These are phyloP conservation scores for Calyptommatus sinebrachiatus DNA, from an alignment of 2,113 vertebrate species.

Conservation along the genomic window DNA sequence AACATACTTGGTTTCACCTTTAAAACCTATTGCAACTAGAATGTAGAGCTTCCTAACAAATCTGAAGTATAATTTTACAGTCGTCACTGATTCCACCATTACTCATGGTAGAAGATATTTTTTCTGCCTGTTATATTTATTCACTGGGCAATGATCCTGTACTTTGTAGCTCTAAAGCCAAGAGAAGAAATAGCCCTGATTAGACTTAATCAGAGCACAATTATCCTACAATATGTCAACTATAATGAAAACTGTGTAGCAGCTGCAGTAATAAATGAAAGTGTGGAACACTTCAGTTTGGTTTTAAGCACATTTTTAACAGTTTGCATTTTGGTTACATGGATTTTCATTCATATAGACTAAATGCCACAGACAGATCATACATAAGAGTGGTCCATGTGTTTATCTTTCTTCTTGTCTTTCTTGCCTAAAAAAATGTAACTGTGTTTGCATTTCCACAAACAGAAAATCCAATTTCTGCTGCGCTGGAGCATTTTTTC, in stretches of 20 bases:
- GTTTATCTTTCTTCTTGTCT: too few relatives aligned
- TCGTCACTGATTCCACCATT: background rate
- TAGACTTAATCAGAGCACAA: background rate
- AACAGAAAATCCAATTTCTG: too few relatives aligned
- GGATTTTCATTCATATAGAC: background rate
- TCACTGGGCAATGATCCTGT: background rate
- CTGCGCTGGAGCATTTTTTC: too few relatives aligned
- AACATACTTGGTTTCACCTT: background rate
- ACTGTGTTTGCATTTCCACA: too few relatives aligned
- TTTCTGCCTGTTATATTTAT: background rate
- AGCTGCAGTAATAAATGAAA: background rate
- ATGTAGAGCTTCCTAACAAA: too few relatives aligned
- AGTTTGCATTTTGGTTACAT: background rate
- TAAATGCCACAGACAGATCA: too few relatives aligned
- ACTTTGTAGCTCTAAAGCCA: background rate
- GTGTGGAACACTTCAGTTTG: too few relatives aligned
- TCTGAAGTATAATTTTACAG: background rate
- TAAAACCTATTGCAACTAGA: background rate
- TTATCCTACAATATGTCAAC: background rate
- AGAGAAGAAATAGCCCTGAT: background rate
- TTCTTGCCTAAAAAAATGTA: too few relatives aligned
- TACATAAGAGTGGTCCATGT: too few relatives aligned
- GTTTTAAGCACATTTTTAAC: background rate
- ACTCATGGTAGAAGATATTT: background rate
- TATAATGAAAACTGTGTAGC: background rate